Conservation (phyloP, 2,888 invertebrate genomes). For the Oeneis ivallda region DNA sequence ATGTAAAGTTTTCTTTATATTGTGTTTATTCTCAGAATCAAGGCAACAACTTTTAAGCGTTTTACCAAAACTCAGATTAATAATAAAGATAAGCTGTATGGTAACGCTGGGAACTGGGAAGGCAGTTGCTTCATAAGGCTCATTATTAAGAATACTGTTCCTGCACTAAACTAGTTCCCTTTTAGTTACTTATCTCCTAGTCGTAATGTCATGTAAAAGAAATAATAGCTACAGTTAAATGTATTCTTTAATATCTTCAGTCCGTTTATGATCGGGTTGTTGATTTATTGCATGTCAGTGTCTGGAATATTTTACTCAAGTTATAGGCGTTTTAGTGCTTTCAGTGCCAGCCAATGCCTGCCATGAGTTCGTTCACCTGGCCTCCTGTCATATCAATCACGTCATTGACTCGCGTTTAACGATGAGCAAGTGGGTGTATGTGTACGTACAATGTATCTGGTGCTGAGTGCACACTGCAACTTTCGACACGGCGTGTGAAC, state of each 20-base stretch:
- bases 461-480: constrained; percentile 1
- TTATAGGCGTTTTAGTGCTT: constrained; percentile 62
- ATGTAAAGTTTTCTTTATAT: constrained; percentile 43
- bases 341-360: constrained; percentile 57
- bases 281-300: constrained; percentile 63
- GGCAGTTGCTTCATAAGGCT: constrained; percentile 22
- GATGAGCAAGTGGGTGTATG: constrained; percentile 40
- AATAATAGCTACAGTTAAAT: background rate
- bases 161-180: background rate
- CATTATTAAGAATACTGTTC: constrained; percentile 7
- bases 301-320: constrained; percentile 58
- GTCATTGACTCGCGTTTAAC: constrained; percentile 45
- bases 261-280: constrained; percentile 12
- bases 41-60: constrained; percentile 64
- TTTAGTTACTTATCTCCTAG: background rate
- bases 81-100: constrained; percentile 59
- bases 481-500: background rate
- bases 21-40: constrained; percentile 58
- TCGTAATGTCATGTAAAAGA: background rate
- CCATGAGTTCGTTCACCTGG: constrained; percentile 59
- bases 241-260: constrained; percentile 1
- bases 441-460: constrained; percentile 19
- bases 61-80: constrained; percentile 75
- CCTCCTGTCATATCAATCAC: constrained; percentile 54
- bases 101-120: constrained; percentile 26